Conservation (phyloP, 2,113 vertebrate species). For the Columba livia region DNA sequence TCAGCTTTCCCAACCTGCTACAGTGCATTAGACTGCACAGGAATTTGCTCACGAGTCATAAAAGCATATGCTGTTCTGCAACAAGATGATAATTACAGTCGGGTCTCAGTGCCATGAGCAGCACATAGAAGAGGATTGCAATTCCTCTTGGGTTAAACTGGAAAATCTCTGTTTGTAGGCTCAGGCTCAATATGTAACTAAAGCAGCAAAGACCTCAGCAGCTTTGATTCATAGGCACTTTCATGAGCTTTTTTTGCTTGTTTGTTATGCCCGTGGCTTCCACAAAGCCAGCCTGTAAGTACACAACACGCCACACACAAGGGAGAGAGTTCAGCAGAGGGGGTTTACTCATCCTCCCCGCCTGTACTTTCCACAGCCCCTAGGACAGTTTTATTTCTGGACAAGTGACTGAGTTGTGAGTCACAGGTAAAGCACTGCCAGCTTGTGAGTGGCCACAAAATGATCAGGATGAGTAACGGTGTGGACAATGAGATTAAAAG, state of each 20-base stretch:
- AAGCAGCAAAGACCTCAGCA: not conserved
- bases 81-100: rapidly evolving
- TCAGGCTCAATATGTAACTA: not conserved
- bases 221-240: not conserved
- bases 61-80: not conserved
- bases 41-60: not conserved
- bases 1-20: not conserved
- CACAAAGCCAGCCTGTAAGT: not conserved
- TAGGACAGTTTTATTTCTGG: not conserved
- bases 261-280: not conserved
- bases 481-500: not conserved
- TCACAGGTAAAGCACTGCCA: not conserved
- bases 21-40: not conserved
- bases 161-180: not conserved
- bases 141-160: not conserved
- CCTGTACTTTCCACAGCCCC: not conserved
- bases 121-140: not conserved
- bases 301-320: not conserved
- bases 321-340: not conserved
- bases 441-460: not conserved
- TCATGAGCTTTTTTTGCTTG: not conserved
- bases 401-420: not conserved
- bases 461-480: not conserved
- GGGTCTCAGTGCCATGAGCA: not conserved
- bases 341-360: not conserved